Evolutionary conservation across 2,888 invertebrate genomes (phyloP).

Genomic region (Ophion slaviceki): DNA sequence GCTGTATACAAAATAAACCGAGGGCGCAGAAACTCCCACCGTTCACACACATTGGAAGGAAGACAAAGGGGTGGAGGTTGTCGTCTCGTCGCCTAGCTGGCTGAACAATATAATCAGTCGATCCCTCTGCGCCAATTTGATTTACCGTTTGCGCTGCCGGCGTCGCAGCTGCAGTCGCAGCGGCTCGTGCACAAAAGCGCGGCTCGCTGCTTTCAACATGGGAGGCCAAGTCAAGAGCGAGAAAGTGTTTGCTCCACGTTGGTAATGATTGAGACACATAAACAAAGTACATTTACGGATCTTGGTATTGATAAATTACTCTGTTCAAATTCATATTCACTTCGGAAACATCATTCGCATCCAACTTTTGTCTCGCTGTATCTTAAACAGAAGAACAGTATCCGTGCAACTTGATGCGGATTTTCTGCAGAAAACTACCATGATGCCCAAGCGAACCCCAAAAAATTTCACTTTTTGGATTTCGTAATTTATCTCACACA

Average conservation of each 20-base stretch:
- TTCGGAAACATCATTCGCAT: background rate
- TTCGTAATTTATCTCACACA: background rate
- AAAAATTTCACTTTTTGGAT: background rate
- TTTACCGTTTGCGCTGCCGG: slow-evolving; percentile 53
- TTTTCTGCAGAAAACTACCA: too few relatives aligned
- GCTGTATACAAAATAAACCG: slow-evolving; percentile 15
- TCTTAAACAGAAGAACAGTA: background rate
- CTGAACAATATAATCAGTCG: slow-evolving; percentile 74
- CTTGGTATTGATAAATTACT: background rate
- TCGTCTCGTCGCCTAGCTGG: slow-evolving; percentile 38
- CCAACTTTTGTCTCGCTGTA: background rate
- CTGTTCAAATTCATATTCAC: background rate
- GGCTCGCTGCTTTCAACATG: slow-evolving; percentile 15
- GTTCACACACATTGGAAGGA: slow-evolving; percentile 32
- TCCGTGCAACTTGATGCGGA: background rate
- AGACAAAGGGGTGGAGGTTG: slow-evolving; percentile 33
- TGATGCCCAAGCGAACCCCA: background rate
- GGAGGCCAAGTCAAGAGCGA: background rate
- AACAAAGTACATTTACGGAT: background rate
- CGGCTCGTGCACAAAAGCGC: slow-evolving; percentile 24
- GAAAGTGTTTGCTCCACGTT: slow-evolving; percentile 1
- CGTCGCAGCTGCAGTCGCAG: slow-evolving; percentile 25
- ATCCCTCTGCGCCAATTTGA: slow-evolving; percentile 65
- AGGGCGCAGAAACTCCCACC: slow-evolving; percentile 18
- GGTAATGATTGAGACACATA: slow-evolving; percentile 1